A percentile compares a stretch with the other conserved stretches of the same genome.
Conservation (phyloP, 2,113 vertebrate genomes). For the Hemibagrus wyckioides region DNA sequence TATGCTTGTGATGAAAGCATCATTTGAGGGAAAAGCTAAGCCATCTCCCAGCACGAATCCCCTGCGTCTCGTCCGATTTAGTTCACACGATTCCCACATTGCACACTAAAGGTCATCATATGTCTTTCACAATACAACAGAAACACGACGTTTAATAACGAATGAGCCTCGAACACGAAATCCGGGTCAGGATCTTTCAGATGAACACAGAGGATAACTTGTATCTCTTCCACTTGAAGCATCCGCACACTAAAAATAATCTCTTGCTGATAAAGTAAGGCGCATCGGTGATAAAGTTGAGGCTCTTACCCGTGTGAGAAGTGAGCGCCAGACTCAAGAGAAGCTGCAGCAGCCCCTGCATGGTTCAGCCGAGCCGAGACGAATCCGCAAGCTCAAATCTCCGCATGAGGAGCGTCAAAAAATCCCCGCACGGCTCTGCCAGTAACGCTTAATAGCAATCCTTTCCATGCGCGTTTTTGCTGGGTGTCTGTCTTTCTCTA, state of each 20-base stretch:
- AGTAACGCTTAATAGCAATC: constrained; percentile 52
- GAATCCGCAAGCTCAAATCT: constrained; percentile 71
- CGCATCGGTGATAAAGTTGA: background rate
- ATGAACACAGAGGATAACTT: too few species aligned
- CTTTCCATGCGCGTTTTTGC: constrained; percentile 47
- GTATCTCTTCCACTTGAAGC: background rate
- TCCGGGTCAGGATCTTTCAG: too few species aligned
- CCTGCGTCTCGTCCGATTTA: background rate
- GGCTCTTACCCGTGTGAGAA: constrained; percentile 71
- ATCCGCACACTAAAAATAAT: background rate
- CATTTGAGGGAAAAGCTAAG: background rate
- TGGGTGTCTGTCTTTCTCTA: background rate
- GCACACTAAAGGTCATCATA: background rate
- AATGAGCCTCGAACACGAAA: too few species aligned
- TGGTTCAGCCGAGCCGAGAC: constrained; percentile 73
- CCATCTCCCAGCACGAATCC: background rate
- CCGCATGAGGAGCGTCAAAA: constrained; percentile 76
- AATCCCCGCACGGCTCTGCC: constrained; percentile 54
- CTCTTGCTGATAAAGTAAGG: background rate
- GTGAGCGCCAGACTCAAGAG: constrained; percentile 73
- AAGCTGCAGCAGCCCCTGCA: constrained; percentile 72
- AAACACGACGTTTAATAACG: background rate
- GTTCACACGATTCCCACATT: background rate
- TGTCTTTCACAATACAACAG: background rate
- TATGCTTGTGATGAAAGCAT: constrained; percentile 48